Percentiles rank a stretch among this genome's conserved stretches.
These are phyloP conservation scores for Oxystoma pomonae DNA, from an alignment of 2,888 invertebrate species.

Conservation along the genomic window DNA sequence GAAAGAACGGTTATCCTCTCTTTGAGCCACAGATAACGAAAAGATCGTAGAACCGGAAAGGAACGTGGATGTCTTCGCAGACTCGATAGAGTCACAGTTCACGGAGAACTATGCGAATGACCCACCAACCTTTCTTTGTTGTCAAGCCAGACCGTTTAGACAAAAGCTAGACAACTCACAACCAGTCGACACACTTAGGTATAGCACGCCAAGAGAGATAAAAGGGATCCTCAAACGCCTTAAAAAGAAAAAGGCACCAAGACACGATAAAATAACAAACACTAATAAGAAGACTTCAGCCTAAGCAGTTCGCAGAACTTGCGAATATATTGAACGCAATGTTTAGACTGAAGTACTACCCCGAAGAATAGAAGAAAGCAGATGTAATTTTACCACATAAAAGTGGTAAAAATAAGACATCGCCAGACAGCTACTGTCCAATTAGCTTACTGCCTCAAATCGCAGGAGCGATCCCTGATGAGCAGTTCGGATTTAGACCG, in stretches of 20 bases:
- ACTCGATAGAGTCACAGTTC: neutral
- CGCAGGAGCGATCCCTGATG: slow-evolving; percentile 11
- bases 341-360: slow-evolving; percentile 14
- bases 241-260: slow-evolving; percentile 13
- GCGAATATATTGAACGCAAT: slow-evolving; percentile 16
- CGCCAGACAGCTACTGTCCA: slow-evolving; percentile 9
- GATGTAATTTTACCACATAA: slow-evolving; percentile 15
- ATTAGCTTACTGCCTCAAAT: slow-evolving; percentile 15
- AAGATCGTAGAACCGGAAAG: neutral
- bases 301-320: slow-evolving; percentile 6
- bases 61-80: slow-evolving; percentile 5
- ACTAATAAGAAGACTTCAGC: slow-evolving; percentile 6
- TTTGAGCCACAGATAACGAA: neutral
- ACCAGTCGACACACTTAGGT: neutral
- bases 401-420: slow-evolving; percentile 10
- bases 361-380: slow-evolving; percentile 15
- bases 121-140: neutral
- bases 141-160: neutral
- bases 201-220: neutral
- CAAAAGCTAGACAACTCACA: neutral
- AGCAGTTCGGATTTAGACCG: slow-evolving; percentile 16
- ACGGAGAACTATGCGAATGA: no score
- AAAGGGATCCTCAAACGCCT: neutral
- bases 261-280: slow-evolving; percentile 9
- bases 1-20: neutral